Conservation (phyloP, 2,113 vertebrate species). For the Gallinago media region DNA sequence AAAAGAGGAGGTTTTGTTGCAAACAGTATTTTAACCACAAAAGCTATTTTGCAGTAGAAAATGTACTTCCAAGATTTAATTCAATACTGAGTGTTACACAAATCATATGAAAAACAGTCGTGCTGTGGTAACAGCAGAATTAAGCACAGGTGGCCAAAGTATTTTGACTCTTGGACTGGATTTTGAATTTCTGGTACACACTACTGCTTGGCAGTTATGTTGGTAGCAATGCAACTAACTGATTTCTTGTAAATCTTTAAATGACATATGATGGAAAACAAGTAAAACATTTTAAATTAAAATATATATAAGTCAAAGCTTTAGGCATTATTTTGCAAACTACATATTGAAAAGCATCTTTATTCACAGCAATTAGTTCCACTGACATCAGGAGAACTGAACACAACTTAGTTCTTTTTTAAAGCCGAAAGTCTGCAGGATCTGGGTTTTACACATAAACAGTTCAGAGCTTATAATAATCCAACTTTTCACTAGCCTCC, state of each 20-base stretch:
- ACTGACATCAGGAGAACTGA: background rate
- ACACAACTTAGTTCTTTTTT: background rate
- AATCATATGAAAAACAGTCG: slow-evolving; percentile 12
- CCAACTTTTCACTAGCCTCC: background rate
- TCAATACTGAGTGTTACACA: background rate
- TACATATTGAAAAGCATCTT: background rate
- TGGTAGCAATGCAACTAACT: background rate
- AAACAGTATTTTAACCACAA: slow-evolving; percentile 27
- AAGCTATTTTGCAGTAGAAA: slow-evolving; percentile 25
- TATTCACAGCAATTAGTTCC: background rate
- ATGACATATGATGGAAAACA: background rate
- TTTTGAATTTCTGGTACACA: background rate
- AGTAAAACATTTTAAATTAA: background rate
- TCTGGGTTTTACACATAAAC: background rate
- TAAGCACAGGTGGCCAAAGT: slow-evolving; percentile 39
- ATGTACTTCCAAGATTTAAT: slow-evolving; percentile 54
- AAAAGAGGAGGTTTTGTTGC: slow-evolving; percentile 14
- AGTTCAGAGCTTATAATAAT: background rate
- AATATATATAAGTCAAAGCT: background rate
- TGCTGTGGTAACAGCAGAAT: slow-evolving; percentile 12
- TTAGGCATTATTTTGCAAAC: background rate
- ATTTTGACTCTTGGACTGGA: background rate
- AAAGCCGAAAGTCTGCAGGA: background rate
- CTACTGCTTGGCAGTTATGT: background rate
- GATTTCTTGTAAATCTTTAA: background rate